Evolutionary conservation across 2,113 vertebrate species (phyloP).

Genomic region (Pseudolaguvia tuberculata): DNA sequence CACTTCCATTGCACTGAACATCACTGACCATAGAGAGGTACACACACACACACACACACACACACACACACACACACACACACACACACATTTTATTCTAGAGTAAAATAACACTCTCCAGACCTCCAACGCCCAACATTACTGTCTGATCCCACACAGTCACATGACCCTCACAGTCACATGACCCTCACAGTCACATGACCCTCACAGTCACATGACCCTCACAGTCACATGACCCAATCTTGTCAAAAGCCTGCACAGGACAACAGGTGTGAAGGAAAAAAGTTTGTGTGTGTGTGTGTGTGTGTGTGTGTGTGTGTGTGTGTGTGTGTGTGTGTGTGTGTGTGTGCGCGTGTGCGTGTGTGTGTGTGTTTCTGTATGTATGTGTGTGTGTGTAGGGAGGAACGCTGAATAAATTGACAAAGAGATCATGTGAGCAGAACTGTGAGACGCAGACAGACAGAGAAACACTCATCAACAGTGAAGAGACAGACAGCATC

Average conservation of each 20-base stretch:
- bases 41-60: background rate
- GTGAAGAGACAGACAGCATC: conserved; percentile 31
- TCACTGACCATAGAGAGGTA: conserved; percentile 74
- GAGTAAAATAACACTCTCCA: too few species aligned
- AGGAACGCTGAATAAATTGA: conserved; percentile 71
- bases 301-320: background rate
- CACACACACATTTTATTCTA: too few species aligned
- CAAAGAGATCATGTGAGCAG: conserved; percentile 58
- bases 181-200: too few species aligned
- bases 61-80: conserved; percentile 21
- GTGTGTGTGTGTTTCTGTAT: conserved; percentile 14
- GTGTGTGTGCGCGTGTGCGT: background rate
- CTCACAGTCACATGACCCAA: too few species aligned
- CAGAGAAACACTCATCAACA: conserved; percentile 58
- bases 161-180: too few species aligned
- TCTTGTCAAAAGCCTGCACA: too few species aligned
- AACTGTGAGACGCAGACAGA: conserved; percentile 47
- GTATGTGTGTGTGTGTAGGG: conserved; percentile 58
- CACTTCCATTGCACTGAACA: conserved; percentile 68
- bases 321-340: background rate
- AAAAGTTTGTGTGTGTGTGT: conserved; percentile 12
- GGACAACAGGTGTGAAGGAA: too few species aligned
- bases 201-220: too few species aligned
- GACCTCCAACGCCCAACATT: too few species aligned
- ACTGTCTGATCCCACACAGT: too few species aligned